A percentile compares a stretch with the other conserved stretches of the same genome.
Conservation (phyloP, 2,113 vertebrate species). For the Vulpes lagopus region DNA sequence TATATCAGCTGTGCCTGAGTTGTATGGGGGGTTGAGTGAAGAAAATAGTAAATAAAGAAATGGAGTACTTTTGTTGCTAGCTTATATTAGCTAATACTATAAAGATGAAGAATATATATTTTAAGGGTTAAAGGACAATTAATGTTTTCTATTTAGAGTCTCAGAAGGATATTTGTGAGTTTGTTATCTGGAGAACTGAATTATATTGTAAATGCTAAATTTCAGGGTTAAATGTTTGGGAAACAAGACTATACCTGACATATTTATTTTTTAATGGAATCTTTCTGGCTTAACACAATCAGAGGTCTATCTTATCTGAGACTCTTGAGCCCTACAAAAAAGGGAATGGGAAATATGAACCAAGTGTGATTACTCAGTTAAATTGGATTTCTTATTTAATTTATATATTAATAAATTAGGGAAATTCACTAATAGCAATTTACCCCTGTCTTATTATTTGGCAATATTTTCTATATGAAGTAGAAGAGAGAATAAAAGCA, state of each 20-base stretch:
- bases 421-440: not conserved
- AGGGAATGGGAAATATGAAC: slow-evolving; percentile 50
- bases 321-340: slow-evolving; percentile 33
- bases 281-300: slow-evolving; percentile 34
- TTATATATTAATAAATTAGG: slow-evolving; percentile 48
- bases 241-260: not conserved
- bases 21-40: not conserved
- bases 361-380: slow-evolving; percentile 43
- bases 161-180: slow-evolving; percentile 19
- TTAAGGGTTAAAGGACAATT: slow-evolving; percentile 30
- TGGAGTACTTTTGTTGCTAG: slow-evolving; percentile 6
- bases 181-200: not conserved
- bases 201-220: slow-evolving; percentile 51
- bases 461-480: not conserved
- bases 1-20: slow-evolving; percentile 47
- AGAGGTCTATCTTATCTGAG: slow-evolving; percentile 34
- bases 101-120: slow-evolving; percentile 43
- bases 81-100: slow-evolving; percentile 37
- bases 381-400: slow-evolving; percentile 50
- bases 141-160: not conserved
- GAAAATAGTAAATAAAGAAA: slow-evolving; percentile 45
- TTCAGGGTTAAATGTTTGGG: not conserved
- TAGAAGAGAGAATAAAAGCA: not conserved
- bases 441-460: not conserved
- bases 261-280: not conserved